These are phyloP conservation scores for Pogonomyrmex barbatus DNA, from an alignment of 1,140 invertebrate species.

Conservation along the genomic window DNA sequence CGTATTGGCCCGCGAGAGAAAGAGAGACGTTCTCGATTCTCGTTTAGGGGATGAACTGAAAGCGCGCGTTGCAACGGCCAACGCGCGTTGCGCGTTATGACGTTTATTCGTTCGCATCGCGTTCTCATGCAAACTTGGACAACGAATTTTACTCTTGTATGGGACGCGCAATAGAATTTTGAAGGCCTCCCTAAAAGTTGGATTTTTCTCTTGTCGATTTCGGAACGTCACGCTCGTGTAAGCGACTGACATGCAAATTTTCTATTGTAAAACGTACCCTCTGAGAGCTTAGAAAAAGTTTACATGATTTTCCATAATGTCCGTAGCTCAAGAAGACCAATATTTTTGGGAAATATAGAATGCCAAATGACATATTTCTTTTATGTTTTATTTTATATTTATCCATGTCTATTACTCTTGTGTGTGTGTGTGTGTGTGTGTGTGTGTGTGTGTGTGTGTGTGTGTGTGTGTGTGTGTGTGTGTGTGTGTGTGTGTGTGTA, in stretches of 20 bases:
- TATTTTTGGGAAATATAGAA: background rate
- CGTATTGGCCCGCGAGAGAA: conserved; percentile 29
- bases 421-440: no score
- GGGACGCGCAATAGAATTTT: conserved; percentile 38
- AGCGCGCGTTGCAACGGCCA: background rate
- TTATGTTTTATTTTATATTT: background rate
- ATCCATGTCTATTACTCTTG: background rate
- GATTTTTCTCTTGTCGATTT: background rate
- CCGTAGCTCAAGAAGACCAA: background rate
- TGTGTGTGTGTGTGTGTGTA: no score
- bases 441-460: no score
- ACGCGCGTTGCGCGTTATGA: conserved; percentile 6
- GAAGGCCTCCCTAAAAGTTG: conserved; percentile 32
- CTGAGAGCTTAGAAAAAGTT: background rate
- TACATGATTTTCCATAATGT: background rate
- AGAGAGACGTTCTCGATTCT: conserved; percentile 5
- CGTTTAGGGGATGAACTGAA: conserved; percentile 49
- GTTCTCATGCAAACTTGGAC: conserved; percentile 41
- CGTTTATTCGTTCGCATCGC: conserved; percentile 41
- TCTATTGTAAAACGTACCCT: background rate
- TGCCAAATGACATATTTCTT: background rate
- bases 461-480: no score
- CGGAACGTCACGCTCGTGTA: background rate
- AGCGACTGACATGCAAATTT: background rate
- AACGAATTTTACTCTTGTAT: conserved; percentile 28